Percentiles rank a stretch among this genome's conserved stretches.
These are phyloP conservation scores for Lepidostoma basale DNA, from an alignment of 1,140 invertebrate species.

Conservation along the genomic window DNA sequence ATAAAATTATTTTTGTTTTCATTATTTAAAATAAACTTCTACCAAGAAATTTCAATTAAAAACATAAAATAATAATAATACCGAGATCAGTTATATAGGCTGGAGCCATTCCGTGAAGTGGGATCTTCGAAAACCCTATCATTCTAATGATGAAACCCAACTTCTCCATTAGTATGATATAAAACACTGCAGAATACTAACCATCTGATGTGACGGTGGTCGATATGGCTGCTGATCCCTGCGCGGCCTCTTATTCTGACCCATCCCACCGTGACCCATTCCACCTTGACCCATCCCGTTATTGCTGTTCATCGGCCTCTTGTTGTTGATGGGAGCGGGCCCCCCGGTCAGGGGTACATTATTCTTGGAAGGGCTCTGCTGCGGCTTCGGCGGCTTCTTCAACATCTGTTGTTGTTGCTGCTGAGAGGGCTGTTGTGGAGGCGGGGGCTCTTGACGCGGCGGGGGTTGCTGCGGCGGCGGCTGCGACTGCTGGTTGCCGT, in stretches of 20 bases:
- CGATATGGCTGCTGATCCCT: conserved; percentile 21
- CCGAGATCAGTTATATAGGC: too few relatives aligned
- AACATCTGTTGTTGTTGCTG: not conserved
- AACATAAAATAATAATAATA: too few relatives aligned
- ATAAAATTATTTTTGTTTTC: not conserved
- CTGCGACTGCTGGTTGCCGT: too few relatives aligned
- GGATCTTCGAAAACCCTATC: too few relatives aligned
- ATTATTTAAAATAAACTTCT: too few relatives aligned
- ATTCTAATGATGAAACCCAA: too few relatives aligned
- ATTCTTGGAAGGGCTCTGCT: conserved; percentile 12
- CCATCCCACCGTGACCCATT: too few relatives aligned
- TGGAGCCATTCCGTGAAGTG: too few relatives aligned
- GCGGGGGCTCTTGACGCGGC: not conserved
- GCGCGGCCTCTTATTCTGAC: conserved; percentile 21
- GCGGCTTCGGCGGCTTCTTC: conserved; percentile 16
- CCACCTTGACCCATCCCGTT: conserved; percentile 6
- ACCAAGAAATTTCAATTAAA: too few relatives aligned
- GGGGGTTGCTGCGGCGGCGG: not conserved
- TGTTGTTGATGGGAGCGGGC: conserved; percentile 1
- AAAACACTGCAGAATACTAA: too few relatives aligned
- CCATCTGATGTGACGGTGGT: conserved; percentile 21
- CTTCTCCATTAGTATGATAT: too few relatives aligned
- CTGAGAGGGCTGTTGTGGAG: conserved; percentile 3
- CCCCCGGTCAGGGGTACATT: conserved; percentile 20
- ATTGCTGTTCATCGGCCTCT: conserved; percentile 25